Conservation (phyloP, 2,797 vertebrate species). For the Acipenser transmontanus region DNA sequence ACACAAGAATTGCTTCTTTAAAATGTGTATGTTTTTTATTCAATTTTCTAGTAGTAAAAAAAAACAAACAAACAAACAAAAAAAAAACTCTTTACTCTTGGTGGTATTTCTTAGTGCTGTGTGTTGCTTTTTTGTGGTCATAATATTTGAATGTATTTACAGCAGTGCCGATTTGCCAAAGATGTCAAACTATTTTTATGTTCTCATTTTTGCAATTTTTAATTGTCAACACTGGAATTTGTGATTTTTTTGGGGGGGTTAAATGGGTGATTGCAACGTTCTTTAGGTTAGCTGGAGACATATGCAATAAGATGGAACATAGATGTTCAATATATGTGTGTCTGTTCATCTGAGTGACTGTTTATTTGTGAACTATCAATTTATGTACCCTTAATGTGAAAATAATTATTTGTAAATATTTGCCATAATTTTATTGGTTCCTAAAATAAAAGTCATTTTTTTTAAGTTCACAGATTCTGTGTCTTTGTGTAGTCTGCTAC, state of each 20-base stretch:
- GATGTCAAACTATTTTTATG: conserved; percentile 79
- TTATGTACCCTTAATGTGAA: conserved; percentile 98
- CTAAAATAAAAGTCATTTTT: conserved; percentile 99
- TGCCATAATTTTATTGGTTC: conserved; percentile 99
- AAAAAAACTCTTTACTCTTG: conserved; percentile 63
- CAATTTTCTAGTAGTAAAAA: conserved; percentile 94
- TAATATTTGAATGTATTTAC: conserved; percentile 99
- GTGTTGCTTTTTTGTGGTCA: conserved; percentile 89
- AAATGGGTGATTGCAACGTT: conserved; percentile 83
- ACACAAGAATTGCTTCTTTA: conserved; percentile 84
- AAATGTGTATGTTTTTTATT: conserved; percentile 98
- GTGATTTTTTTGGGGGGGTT: conserved; percentile 77
- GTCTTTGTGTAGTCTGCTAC: conserved; percentile 24
- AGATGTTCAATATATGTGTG: conserved; percentile 83
- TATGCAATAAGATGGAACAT: conserved; percentile 75
- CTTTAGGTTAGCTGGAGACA: conserved; percentile 85
- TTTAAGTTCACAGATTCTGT: conserved; percentile 71
- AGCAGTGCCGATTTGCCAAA: conserved; percentile 99
- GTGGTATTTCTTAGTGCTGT: conserved; percentile 91
- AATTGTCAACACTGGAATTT: conserved; percentile 70
- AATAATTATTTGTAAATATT: conserved; percentile 99
- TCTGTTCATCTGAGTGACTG: conserved; percentile 93
- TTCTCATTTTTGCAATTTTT: conserved; percentile 50
- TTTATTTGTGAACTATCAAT: conserved; percentile 92
- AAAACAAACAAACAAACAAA: conserved; percentile 69